phyloP scores from a whole-genome alignment of 2,113 vertebrate species.

The Gallinago undulata region DNA sequence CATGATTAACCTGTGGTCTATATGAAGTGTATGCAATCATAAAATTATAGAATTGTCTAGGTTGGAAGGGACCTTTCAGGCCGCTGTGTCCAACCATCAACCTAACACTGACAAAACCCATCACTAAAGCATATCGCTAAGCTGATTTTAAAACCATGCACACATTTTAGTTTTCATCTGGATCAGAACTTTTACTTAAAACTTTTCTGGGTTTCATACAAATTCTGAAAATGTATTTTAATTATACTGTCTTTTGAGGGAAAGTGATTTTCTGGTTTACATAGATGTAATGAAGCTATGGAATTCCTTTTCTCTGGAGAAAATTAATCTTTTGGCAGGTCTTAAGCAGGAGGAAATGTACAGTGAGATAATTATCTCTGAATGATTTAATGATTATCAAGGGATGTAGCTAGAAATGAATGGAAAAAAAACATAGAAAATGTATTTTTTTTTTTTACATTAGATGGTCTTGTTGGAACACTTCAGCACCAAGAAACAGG shows the following conservation, averaged over 20 bases:
- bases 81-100: not conserved
- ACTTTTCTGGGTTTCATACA: not conserved
- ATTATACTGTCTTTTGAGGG: not conserved
- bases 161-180: not conserved
- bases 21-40: not conserved
- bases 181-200: not conserved
- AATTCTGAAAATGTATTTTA: not conserved
- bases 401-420: not conserved
- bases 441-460: not conserved
- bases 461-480: not conserved
- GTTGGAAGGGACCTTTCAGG: not conserved
- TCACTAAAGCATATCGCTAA: not conserved
- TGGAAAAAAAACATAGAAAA: not conserved
- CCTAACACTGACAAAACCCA: not conserved
- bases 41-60: not conserved
- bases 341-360: not conserved
- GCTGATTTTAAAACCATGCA: not conserved
- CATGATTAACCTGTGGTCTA: not conserved
- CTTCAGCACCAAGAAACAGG: not conserved
- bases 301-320: conserved; percentile 4
- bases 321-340: conserved; percentile 10
- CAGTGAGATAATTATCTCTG: not conserved
- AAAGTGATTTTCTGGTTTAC: conserved; percentile 5
- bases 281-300: not conserved
- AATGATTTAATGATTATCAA: not conserved